A percentile compares a stretch with the other conserved stretches of the same genome.
phyloP scores from a whole-genome alignment of 1,140 invertebrate genomes.

The Neotoxoptera formosana region DNA sequence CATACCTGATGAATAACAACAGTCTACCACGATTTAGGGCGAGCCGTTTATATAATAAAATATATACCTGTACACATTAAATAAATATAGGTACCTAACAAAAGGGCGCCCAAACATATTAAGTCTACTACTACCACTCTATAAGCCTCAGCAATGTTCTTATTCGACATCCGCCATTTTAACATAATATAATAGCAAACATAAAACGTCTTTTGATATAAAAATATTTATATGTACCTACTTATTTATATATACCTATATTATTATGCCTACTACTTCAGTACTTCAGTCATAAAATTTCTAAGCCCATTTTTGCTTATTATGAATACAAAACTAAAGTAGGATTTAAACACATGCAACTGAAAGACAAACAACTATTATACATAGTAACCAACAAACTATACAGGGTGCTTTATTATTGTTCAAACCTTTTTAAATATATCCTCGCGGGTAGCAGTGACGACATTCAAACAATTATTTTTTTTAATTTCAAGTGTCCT shows the following conservation, averaged over 20 bases:
- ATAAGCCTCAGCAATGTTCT: not conserved
- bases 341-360: not conserved
- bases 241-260: not conserved
- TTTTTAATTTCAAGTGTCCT: not conserved
- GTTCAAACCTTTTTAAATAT: not conserved
- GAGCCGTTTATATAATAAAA: not conserved
- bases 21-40: not conserved
- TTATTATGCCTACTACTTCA: not conserved
- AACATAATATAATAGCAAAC: not conserved
- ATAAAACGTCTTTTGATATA: slow-evolving; percentile 13
- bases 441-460: not conserved
- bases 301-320: not conserved
- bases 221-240: not conserved
- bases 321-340: not conserved
- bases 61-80: not conserved
- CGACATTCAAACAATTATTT: not conserved
- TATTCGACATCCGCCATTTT: not conserved
- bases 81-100: not conserved
- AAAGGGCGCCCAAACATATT: slow-evolving; percentile 3
- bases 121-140: not conserved
- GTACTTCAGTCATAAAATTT: not conserved
- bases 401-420: not conserved
- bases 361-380: not conserved
- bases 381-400: not conserved
- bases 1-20: not conserved